Conservation (phyloP, 1,140 invertebrate genomes). For the Gonioctena quinquepunctata region DNA sequence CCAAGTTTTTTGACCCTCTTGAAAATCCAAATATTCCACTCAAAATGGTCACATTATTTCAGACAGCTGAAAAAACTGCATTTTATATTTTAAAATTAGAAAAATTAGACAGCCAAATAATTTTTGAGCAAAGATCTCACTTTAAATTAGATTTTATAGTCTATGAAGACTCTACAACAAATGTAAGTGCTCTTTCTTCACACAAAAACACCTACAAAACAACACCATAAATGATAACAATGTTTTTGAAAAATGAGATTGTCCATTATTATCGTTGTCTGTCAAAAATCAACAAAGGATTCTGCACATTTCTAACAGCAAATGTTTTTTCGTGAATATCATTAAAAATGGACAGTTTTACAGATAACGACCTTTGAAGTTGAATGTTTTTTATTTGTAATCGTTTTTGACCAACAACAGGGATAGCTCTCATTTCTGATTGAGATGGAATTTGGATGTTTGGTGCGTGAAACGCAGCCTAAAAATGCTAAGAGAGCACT, state of each 20-base stretch:
- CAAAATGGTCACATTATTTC: background rate
- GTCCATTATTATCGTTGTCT: background rate
- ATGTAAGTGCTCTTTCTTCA: background rate
- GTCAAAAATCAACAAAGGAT: too few relatives aligned
- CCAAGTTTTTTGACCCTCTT: background rate
- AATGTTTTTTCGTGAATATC: too few relatives aligned
- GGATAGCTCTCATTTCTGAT: too few relatives aligned
- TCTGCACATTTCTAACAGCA: too few relatives aligned
- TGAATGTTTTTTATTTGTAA: too few relatives aligned
- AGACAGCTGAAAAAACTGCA: background rate
- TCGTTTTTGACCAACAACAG: too few relatives aligned
- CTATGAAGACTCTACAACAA: background rate
- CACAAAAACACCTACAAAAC: background rate
- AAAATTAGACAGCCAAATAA: slow-evolving; percentile 13
- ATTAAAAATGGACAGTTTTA: too few relatives aligned
- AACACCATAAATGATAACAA: background rate
- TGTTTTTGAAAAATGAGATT: background rate
- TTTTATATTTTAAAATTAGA: background rate
- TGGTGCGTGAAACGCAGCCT: too few relatives aligned
- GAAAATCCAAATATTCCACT: background rate
- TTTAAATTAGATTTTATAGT: slow-evolving; percentile 11
- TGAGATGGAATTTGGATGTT: too few relatives aligned
- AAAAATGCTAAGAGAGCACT: too few relatives aligned
- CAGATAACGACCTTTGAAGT: too few relatives aligned
- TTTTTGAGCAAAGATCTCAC: slow-evolving; percentile 14